Percentiles rank a stretch among this genome's conserved stretches.
Evolutionary conservation across 2,113 vertebrate genomes (phyloP).

Genomic region (Girardinichthys multiradiatus): DNA sequence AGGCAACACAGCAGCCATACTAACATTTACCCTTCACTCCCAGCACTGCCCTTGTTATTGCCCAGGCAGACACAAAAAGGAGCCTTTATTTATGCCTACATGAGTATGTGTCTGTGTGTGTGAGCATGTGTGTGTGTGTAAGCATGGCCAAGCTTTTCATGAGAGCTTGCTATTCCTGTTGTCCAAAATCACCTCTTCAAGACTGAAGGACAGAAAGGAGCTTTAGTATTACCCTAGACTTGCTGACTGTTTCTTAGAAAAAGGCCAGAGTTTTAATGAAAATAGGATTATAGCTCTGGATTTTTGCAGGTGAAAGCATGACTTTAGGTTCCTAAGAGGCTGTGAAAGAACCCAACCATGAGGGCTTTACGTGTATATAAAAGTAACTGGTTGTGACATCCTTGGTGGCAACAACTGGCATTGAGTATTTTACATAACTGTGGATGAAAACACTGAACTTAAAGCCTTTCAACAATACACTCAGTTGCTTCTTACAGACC

Average conservation of each 20-base stretch:
- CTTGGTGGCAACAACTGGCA: no score
- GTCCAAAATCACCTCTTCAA: conserved; percentile 18
- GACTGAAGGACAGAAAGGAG: conserved; percentile 1
- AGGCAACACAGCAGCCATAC: conserved; percentile 54
- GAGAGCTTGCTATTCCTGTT: conserved; percentile 15
- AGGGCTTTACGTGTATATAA: no score
- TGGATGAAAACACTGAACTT: neutral
- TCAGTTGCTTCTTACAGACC: no score
- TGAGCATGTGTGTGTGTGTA: conserved; percentile 7
- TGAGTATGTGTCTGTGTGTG: conserved; percentile 17
- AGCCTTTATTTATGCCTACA: conserved; percentile 29
- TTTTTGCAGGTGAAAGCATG: neutral
- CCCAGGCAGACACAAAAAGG: conserved; percentile 42
- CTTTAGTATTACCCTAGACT: conserved; percentile 28
- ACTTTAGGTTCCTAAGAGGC: neutral
- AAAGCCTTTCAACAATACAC: neutral
- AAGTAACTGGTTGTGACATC: no score
- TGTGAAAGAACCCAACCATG: neutral
- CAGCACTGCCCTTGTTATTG: conserved; percentile 39
- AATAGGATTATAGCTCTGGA: conserved; percentile 41
- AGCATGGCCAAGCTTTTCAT: neutral
- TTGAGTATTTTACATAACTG: no score
- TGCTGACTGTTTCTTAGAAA: conserved; percentile 20
- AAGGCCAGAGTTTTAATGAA: conserved; percentile 23
- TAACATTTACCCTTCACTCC: conserved; percentile 63